Conservation (phyloP, 2,797 vertebrate species). For the Girardinus metallicus region DNA sequence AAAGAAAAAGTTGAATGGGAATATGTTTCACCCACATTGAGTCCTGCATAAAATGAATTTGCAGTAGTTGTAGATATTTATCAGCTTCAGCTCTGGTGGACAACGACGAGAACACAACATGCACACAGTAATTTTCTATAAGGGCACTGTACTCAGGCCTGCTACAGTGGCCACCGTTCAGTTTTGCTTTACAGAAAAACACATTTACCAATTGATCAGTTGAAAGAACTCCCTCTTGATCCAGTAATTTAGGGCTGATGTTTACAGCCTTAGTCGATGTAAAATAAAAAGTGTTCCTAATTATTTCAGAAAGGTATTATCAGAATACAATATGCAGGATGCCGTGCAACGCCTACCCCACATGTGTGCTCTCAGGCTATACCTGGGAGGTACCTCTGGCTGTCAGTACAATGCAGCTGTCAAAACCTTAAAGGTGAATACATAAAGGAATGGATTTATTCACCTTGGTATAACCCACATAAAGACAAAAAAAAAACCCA, state of each 20-base stretch:
- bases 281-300: neutral
- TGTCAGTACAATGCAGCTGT: neutral
- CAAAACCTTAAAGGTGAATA: constrained; percentile 2
- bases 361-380: neutral
- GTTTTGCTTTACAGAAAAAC: neutral
- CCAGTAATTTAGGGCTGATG: neutral
- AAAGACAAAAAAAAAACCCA: neutral
- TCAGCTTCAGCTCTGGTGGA: neutral
- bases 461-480: neutral
- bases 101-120: neutral
- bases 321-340: neutral
- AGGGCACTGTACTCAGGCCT: neutral
- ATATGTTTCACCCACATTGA: neutral
- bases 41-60: neutral
- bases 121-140: neutral
- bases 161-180: neutral
- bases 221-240: neutral
- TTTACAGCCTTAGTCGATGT: neutral
- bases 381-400: neutral
- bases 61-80: constrained; percentile 1
- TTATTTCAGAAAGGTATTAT: constrained; percentile 2
- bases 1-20: neutral
- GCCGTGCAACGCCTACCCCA: neutral
- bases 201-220: neutral
- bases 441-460: neutral